Conservation (phyloP, 1,140 invertebrate species). For the Megathymus violae region DNA sequence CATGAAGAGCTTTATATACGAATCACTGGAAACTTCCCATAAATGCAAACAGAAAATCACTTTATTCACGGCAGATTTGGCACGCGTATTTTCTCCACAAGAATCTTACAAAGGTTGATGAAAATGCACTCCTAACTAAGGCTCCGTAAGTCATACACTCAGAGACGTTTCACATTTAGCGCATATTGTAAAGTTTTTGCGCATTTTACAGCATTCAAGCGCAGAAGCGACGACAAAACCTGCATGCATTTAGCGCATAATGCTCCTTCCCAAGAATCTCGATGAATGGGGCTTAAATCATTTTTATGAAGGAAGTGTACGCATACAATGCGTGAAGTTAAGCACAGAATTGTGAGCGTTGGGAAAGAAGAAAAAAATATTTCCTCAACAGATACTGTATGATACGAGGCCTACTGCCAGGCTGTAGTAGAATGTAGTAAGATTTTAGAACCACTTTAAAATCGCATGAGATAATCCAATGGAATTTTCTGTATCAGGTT, state of each 20-base stretch:
- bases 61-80: no score
- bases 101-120: not conserved
- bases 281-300: conserved; percentile 16
- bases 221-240: not conserved
- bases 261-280: conserved; percentile 24
- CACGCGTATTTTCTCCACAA: no score
- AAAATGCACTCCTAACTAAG: not conserved
- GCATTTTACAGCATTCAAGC: conserved; percentile 24
- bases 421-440: no score
- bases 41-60: no score
- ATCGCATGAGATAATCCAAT: no score
- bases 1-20: no score
- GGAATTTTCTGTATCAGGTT: no score
- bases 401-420: no score
- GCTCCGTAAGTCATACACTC: not conserved
- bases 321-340: not conserved
- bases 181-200: conserved; percentile 20
- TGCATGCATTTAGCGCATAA: conserved; percentile 15
- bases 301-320: conserved; percentile 17
- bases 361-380: no score
- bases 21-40: no score
- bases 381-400: no score
- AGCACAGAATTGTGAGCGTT: not conserved
- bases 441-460: no score
- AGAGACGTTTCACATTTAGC: conserved; percentile 1